phyloP scores from a whole-genome alignment of 2,888 invertebrate species.

The Priocnemis perturbator region DNA sequence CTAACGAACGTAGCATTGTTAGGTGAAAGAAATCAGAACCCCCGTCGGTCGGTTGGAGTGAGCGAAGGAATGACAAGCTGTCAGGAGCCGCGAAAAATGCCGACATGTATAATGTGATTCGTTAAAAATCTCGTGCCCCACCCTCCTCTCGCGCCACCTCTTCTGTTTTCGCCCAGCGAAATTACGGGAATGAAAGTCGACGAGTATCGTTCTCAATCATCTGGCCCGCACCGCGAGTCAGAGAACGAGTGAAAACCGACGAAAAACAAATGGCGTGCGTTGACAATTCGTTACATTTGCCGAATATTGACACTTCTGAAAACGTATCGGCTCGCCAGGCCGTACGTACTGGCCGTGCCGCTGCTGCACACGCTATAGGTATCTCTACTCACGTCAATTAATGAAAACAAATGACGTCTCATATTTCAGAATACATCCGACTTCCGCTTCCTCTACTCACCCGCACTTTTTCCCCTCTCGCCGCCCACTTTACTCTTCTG shows the following conservation, averaged over 20 bases:
- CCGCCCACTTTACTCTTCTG: slow-evolving; percentile 10
- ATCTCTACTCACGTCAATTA: slow-evolving; percentile 36
- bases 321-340: slow-evolving; percentile 22
- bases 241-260: too few relatives aligned
- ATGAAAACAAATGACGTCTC: slow-evolving; percentile 58
- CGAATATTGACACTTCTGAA: slow-evolving; percentile 32
- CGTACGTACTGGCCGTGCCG: too few relatives aligned
- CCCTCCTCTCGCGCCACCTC: background rate
- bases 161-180: background rate
- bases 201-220: too few relatives aligned
- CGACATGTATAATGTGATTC: too few relatives aligned
- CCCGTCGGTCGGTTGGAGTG: too few relatives aligned
- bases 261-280: background rate
- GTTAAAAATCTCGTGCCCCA: background rate
- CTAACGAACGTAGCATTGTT: too few relatives aligned
- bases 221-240: too few relatives aligned
- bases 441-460: slow-evolving; percentile 24
- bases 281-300: slow-evolving; percentile 6
- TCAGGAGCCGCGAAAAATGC: too few relatives aligned
- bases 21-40: too few relatives aligned
- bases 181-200: background rate
- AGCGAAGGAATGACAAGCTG: too few relatives aligned
- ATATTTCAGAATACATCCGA: slow-evolving; percentile 46
- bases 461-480: slow-evolving; percentile 1
- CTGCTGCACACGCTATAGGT: background rate